Evolutionary conservation across 2,797 vertebrate species (phyloP).

Genomic region (Notoglanidium macrostoma): DNA sequence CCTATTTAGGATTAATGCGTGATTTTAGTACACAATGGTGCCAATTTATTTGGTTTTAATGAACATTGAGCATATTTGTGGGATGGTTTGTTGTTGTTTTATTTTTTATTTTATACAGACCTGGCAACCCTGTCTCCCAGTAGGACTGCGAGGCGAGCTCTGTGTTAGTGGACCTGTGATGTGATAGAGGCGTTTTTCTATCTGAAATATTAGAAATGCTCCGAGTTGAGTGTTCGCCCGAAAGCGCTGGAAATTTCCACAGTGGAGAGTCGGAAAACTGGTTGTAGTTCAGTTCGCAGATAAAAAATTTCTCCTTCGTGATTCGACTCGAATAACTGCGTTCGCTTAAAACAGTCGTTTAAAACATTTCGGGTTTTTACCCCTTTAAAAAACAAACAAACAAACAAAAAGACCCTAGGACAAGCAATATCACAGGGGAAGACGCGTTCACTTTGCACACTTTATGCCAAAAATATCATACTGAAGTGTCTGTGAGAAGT

Average conservation of each 20-base stretch:
- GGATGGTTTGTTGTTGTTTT: neutral
- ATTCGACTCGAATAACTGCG: neutral
- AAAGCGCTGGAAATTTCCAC: conserved; percentile 8
- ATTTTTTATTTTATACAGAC: neutral
- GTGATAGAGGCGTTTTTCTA: neutral
- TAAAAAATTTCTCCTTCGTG: neutral
- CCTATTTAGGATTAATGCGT: too few species aligned
- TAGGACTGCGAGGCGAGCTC: neutral
- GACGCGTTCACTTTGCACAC: neutral
- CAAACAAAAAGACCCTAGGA: too few species aligned
- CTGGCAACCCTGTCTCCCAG: neutral
- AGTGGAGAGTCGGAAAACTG: too few species aligned
- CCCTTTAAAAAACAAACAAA: neutral
- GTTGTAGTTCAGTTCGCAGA: neutral
- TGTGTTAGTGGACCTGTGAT: neutral
- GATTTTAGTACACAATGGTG: neutral
- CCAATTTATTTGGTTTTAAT: neutral
- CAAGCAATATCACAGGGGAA: neutral
- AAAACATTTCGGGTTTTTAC: too few species aligned
- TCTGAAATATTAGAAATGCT: conserved; percentile 11
- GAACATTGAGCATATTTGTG: neutral
- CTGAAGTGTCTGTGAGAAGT: neutral
- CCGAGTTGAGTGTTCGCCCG: neutral
- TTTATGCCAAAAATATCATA: neutral
- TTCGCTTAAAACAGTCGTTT: too few species aligned